Base-by-base conservation (phyloP, 2,113 vertebrate species). In the Formicarius rufipectus region DNA sequence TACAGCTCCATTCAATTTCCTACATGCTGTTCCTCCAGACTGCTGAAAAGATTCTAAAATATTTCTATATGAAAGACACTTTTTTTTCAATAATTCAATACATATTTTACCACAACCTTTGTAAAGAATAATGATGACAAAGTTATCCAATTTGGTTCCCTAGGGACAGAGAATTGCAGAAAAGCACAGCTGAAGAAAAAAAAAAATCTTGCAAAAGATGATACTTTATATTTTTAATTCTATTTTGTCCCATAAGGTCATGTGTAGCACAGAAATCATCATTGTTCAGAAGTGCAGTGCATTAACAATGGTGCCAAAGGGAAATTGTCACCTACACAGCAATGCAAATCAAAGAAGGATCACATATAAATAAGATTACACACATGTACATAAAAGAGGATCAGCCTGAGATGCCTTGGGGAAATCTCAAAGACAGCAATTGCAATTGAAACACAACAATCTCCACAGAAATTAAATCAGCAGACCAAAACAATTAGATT, bases 311-410 rank as follows among this genome's bases (percentile, higher is more conserved):
- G 63, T 87, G 74, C 71, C 68, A 81, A 47, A 78, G 22, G 35
- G 44, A 78, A 94, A 94, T 2, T 78, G 35, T 44, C 6, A 23
- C 75, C 83, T 86, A 52, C 19, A 53, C 23, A 33, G 50, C 1
- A 16, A 85, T 35, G 66, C 33, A 88, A 89, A 96, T 86, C 93
- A 75, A 86, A 95, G 56, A 74, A 19, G 31, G 25, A 75, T 93
- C 60, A 64, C 35, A 56, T 62, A 27, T 62, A 90, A 93, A 49
- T 55, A 71, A 63, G 94, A 94, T 92, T 78, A 81, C 35, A 85
- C 15, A 42, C 49, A 50, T 0, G 0, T 55, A 78, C 52, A 59
- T 44, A 64, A 87, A 83, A 84, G 16, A 90, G 31, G 23, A 93
- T 56, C 88, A 77, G 59, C 40, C 44, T 78, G 25, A 27, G 30